phyloP scores from a whole-genome alignment of 1,140 invertebrate genomes.

The Hyles euphorbiae region DNA sequence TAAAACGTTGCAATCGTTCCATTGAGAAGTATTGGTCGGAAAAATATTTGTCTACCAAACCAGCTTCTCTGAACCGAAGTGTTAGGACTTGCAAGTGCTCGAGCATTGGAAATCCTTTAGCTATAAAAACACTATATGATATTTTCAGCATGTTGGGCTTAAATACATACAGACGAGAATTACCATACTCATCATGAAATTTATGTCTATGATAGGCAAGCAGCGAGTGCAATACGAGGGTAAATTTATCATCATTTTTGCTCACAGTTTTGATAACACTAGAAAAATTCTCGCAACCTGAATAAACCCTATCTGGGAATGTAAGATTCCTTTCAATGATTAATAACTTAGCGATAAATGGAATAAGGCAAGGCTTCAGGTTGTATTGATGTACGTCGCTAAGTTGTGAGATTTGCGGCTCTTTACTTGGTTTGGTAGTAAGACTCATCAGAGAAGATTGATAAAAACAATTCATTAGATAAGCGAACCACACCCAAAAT shows the following conservation, averaged over 20 bases:
- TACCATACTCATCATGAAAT: too few relatives aligned
- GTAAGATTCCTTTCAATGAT: too few relatives aligned
- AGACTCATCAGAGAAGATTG: slow-evolving; percentile 40
- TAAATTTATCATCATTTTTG: slow-evolving; percentile 23
- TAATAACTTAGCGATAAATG: slow-evolving; percentile 17
- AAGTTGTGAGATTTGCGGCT: slow-evolving; percentile 30
- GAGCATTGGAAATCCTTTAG: too few relatives aligned
- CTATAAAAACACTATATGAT: too few relatives aligned
- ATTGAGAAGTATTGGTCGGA: too few relatives aligned
- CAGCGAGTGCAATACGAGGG: slow-evolving; percentile 23
- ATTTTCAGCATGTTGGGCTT: too few relatives aligned
- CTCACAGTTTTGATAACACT: slow-evolving; percentile 35
- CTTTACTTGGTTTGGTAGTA: slow-evolving; percentile 27
- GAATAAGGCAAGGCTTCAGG: slow-evolving; percentile 34
- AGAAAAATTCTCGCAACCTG: slow-evolving; percentile 24
- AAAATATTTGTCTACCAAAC: too few relatives aligned
- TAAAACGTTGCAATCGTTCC: too few relatives aligned
- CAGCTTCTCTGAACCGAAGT: too few relatives aligned
- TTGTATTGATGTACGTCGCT: slow-evolving; percentile 28
- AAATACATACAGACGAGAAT: too few relatives aligned
- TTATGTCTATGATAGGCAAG: slow-evolving; percentile 36
- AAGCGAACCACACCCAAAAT: slow-evolving; percentile 45
- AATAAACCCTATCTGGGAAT: background rate
- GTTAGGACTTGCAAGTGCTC: too few relatives aligned
- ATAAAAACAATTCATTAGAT: slow-evolving; percentile 41